Conservation (phyloP, 2,797 vertebrate genomes). For the Chiroxiphia lanceolata region DNA sequence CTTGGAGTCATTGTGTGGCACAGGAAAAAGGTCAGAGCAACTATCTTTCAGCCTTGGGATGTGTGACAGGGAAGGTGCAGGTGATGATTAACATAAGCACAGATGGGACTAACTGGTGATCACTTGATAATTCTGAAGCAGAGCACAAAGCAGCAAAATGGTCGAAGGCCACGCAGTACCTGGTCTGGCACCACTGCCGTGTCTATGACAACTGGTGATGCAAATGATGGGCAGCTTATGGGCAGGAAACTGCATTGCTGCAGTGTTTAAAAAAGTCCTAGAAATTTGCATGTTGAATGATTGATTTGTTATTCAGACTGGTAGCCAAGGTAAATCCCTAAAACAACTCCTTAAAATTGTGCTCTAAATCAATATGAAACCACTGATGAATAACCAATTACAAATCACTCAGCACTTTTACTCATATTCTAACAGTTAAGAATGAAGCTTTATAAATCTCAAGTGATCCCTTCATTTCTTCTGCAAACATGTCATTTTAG, state of each 20-base stretch:
- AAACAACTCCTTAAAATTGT: neutral
- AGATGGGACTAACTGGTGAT: neutral
- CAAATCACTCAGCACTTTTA: conserved; percentile 2
- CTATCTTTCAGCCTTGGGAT: neutral
- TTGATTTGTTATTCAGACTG: conserved; percentile 11
- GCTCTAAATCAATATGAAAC: neutral
- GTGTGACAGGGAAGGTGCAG: neutral
- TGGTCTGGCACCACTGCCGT: neutral
- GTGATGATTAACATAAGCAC: neutral
- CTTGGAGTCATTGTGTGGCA: neutral
- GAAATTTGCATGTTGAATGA: conserved; percentile 31
- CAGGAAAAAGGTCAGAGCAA: neutral
- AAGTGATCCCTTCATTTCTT: neutral
- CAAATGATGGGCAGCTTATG: neutral
- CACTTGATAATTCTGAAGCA: neutral
- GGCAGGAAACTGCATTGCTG: neutral
- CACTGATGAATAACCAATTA: conserved; percentile 40
- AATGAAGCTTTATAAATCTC: conserved; percentile 18
- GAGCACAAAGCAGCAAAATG: neutral
- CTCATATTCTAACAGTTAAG: neutral
- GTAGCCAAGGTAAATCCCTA: conserved; percentile 8
- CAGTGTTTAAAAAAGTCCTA: neutral
- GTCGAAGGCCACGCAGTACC: neutral
- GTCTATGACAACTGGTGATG: neutral
- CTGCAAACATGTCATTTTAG: conserved; percentile 3